phyloP scores from a whole-genome alignment of 2,113 vertebrate genomes.

The Burhinus bistriatus region DNA sequence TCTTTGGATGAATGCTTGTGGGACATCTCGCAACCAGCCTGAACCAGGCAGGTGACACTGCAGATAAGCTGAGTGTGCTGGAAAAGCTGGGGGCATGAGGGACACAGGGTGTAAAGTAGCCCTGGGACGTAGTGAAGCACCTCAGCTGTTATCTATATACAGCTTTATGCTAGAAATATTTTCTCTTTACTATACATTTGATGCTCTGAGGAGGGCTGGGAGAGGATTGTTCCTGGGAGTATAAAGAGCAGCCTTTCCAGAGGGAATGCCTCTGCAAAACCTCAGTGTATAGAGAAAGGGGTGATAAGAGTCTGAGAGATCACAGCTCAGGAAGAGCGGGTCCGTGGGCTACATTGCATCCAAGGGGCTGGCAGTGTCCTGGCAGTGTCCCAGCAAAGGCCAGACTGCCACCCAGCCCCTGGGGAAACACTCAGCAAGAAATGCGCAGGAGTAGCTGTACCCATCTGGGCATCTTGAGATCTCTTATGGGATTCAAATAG shows the following conservation, averaged over 20 bases:
- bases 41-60: background rate
- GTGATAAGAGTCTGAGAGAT: background rate
- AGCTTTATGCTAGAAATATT: background rate
- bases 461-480: background rate
- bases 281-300: background rate
- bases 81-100: background rate
- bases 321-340: background rate
- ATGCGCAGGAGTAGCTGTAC: background rate
- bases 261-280: background rate
- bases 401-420: background rate
- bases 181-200: background rate
- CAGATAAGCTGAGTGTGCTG: background rate
- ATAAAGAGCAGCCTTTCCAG: background rate
- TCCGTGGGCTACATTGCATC: background rate
- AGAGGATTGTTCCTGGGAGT: background rate
- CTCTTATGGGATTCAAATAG: background rate
- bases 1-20: background rate
- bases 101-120: background rate
- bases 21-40: background rate
- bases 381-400: background rate
- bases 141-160: background rate
- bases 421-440: background rate
- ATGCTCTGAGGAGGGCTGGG: background rate
- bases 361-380: background rate
- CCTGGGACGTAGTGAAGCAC: background rate